These are phyloP conservation scores for Leucania comma DNA, from an alignment of 2,888 invertebrate species.

Conservation along the genomic window DNA sequence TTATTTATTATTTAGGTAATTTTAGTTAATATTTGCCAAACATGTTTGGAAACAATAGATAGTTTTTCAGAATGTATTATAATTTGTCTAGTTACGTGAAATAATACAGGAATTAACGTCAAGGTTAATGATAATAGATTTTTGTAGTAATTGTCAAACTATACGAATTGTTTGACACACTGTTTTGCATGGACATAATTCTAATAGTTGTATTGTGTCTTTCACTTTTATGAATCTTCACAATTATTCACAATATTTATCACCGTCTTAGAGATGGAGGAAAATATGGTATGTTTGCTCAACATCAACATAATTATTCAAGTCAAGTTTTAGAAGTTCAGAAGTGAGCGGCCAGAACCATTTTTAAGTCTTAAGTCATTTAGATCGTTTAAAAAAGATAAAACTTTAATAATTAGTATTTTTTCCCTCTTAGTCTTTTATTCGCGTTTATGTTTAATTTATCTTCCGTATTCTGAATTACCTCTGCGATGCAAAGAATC, in stretches of 20 bases:
- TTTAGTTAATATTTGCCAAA: slow-evolving; percentile 7
- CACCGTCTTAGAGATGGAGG: neutral
- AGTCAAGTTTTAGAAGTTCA: neutral
- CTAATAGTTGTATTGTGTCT: neutral
- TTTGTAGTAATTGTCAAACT: neutral
- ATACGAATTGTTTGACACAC: neutral
- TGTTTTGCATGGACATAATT: neutral
- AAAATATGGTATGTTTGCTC: slow-evolving; percentile 13
- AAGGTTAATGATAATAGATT: neutral
- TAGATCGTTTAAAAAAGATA: slow-evolving; percentile 1
- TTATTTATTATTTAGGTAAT: slow-evolving; percentile 7
- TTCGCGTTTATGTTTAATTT: slow-evolving; percentile 6
- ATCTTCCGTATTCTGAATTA: slow-evolving; percentile 9
- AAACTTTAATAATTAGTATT: slow-evolving; percentile 29
- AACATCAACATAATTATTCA: neutral
- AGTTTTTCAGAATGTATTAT: neutral
- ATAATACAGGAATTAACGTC: slow-evolving; percentile 1
- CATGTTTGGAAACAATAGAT: neutral
- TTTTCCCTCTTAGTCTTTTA: neutral
- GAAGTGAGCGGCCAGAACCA: neutral
- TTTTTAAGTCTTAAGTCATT: slow-evolving; percentile 17
- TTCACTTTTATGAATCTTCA: no score
- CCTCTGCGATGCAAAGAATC: neutral
- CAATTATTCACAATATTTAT: neutral
- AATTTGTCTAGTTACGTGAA: neutral